Conservation (phyloP, 1,140 invertebrate species). For the Rhagoletis pomonella region DNA sequence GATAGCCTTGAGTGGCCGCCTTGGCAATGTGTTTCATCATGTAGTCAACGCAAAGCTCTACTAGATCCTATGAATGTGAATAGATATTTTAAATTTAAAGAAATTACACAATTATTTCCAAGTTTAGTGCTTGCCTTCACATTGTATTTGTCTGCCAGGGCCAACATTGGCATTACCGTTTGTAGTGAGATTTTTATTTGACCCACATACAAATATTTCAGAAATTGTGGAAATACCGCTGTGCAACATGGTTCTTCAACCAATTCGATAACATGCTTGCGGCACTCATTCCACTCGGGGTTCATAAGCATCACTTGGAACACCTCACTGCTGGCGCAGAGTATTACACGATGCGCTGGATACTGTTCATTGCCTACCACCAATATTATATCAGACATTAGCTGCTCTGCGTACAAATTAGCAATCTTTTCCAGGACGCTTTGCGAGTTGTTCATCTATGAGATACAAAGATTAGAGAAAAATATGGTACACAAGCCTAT, state of each 20-base stretch:
- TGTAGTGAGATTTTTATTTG: constrained; percentile 88
- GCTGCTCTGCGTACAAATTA: constrained; percentile 85
- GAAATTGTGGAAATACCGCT: constrained; percentile 90
- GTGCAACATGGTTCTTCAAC: constrained; percentile 90
- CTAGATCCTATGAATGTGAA: constrained; percentile 80
- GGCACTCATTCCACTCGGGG: constrained; percentile 92
- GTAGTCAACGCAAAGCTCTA: constrained; percentile 87
- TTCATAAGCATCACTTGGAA: constrained; percentile 98
- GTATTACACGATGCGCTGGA: constrained; percentile 92
- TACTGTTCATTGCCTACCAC: constrained; percentile 87
- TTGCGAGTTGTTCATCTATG: constrained; percentile 86
- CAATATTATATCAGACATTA: constrained; percentile 90
- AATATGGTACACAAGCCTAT: neutral
- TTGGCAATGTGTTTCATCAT: constrained; percentile 92
- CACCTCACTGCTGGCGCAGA: constrained; percentile 96
- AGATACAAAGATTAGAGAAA: neutral
- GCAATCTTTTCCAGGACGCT: constrained; percentile 88
- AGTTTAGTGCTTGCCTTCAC: constrained; percentile 79
- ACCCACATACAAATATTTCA: constrained; percentile 95
- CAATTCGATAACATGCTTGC: constrained; percentile 87
- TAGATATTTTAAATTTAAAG: neutral
- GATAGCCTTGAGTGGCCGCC: constrained; percentile 84
- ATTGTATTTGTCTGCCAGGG: constrained; percentile 95
- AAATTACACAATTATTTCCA: constrained; percentile 47
- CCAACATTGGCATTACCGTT: constrained; percentile 89